A percentile compares a stretch with the other conserved stretches of the same genome.
These are phyloP conservation scores for Anneissia japonica DNA, from an alignment of 35 echinoderm and acorn worm genomes.

Conservation along the genomic window DNA sequence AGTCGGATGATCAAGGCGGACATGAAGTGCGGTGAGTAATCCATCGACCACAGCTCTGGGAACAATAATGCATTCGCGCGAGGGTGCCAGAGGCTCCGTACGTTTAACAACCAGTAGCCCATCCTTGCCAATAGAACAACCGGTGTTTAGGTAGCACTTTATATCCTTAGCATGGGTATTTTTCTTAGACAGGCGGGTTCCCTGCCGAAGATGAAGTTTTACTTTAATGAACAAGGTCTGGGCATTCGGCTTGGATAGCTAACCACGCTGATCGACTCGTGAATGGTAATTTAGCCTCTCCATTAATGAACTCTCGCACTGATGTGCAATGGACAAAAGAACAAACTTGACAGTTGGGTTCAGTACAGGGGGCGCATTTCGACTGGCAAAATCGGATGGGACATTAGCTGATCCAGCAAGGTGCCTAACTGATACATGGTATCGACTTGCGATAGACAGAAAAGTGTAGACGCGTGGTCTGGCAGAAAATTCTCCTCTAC, in stretches of 20 bases:
- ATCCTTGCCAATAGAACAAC: slow-evolving; percentile 12
- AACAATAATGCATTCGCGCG: slow-evolving; percentile 18
- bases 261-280: slow-evolving; percentile 29
- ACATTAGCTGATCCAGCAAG: slow-evolving; percentile 54
- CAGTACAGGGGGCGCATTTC: slow-evolving; percentile 4
- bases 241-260: slow-evolving; percentile 19
- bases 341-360: slow-evolving; percentile 46
- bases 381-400: slow-evolving; percentile 39
- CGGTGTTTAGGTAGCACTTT: slow-evolving; percentile 41
- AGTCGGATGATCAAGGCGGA: slow-evolving; percentile 35
- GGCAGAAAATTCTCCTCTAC: slow-evolving; percentile 56
- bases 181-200: slow-evolving; percentile 31
- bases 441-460: slow-evolving; percentile 57
- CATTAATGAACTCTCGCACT: slow-evolving; percentile 14
- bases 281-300: slow-evolving; percentile 12
- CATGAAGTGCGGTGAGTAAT: slow-evolving; percentile 9
- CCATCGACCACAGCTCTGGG: background rate
- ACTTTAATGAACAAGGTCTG: slow-evolving; percentile 4
- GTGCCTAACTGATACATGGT: slow-evolving; percentile 41
- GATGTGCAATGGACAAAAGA: slow-evolving; percentile 10
- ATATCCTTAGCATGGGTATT: slow-evolving; percentile 26
- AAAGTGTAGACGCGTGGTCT: slow-evolving; percentile 53
- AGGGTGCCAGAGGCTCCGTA: slow-evolving; percentile 2
- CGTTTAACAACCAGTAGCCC: slow-evolving; percentile 36
- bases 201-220: slow-evolving; percentile 33